Percentiles rank a stretch among this genome's conserved stretches.
phyloP scores from a whole-genome alignment of 2,797 vertebrate species.

The Schizopygopsis malacanthus region DNA sequence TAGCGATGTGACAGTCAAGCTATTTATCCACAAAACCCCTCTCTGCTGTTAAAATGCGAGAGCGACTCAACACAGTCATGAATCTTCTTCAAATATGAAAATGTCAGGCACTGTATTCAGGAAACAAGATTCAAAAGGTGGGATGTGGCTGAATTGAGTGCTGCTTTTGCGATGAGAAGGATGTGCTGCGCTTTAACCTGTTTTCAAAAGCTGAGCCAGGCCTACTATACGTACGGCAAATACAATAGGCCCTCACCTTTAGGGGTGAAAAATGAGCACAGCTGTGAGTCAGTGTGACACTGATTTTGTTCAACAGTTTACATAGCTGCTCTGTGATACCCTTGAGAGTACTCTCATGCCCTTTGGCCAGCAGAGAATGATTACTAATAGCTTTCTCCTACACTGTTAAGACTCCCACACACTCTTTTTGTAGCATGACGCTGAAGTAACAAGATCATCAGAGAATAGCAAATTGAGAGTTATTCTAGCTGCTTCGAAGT shows the following conservation, averaged over 20 bases:
- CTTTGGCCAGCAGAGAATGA: constrained; percentile 64
- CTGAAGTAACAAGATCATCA: constrained; percentile 52
- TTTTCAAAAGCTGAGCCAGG: constrained; percentile 47
- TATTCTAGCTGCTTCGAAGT: constrained; percentile 7
- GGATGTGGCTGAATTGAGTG: constrained; percentile 42
- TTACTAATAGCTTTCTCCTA: constrained; percentile 66
- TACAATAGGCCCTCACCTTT: constrained; percentile 52
- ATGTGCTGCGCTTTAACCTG: constrained; percentile 46
- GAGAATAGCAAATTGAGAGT: constrained; percentile 49
- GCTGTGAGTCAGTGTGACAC: constrained; percentile 61
- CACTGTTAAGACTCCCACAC: constrained; percentile 59
- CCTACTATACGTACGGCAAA: constrained; percentile 31
- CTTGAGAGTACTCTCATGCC: constrained; percentile 62
- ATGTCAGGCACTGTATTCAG: constrained; percentile 39
- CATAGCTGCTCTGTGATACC: constrained; percentile 61
- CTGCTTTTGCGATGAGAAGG: constrained; percentile 31
- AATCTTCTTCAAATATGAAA: constrained; percentile 47
- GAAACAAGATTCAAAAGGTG: constrained; percentile 36
- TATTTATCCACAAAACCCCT: constrained; percentile 13
- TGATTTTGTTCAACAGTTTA: constrained; percentile 62
- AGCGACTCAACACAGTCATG: neutral
- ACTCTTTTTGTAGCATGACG: constrained; percentile 56
- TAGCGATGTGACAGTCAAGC: constrained; percentile 23
- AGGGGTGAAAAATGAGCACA: constrained; percentile 62
- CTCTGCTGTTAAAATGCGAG: constrained; percentile 23